A percentile compares a stretch with the other conserved stretches of the same genome.
These are phyloP conservation scores for Eunapius fragilis DNA, from an alignment of 37 sponge, comb jelly and placozoan genomes.

Conservation along the genomic window DNA sequence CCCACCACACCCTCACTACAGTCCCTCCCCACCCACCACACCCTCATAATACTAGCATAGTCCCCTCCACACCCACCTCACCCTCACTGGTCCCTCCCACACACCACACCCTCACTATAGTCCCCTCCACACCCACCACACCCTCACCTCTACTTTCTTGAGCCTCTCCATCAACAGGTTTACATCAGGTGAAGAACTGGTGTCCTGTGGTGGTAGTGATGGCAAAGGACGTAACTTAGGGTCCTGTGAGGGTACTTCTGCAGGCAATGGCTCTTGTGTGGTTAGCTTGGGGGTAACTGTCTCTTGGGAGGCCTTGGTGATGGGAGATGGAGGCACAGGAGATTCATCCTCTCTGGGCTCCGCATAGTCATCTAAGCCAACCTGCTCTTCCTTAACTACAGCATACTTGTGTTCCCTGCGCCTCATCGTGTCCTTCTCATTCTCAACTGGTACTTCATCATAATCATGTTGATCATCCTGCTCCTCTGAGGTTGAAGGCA, in stretches of 20 bases:
- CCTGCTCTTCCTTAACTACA: not conserved
- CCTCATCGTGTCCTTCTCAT: not conserved
- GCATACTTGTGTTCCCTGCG: not conserved
- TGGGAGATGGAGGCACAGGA: not conserved
- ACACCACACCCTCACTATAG: not conserved
- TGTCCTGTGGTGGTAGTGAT: not conserved
- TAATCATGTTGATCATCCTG: slow-evolving; percentile 71
- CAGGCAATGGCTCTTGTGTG: not conserved
- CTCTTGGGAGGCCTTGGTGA: not conserved
- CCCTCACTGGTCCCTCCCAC: no score
- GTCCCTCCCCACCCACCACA: no score
- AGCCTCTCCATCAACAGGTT: slow-evolving; percentile 6
- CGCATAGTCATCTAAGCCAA: not conserved
- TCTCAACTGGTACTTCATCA: slow-evolving; percentile 79
- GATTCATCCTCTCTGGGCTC: not conserved
- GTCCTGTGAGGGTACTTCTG: not conserved
- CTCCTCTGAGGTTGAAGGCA: slow-evolving; percentile 42
- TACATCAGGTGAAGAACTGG: not conserved
- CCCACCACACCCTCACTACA: no score
- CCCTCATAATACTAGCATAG: no score
- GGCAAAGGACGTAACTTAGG: not conserved
- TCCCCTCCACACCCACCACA: not conserved
- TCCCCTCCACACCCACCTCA: no score
- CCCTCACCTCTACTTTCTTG: slow-evolving; percentile 16
- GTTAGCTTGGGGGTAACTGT: not conserved